Base-by-base conservation (phyloP, 1,140 invertebrate genomes). In the Aphelinus certus region DNA sequence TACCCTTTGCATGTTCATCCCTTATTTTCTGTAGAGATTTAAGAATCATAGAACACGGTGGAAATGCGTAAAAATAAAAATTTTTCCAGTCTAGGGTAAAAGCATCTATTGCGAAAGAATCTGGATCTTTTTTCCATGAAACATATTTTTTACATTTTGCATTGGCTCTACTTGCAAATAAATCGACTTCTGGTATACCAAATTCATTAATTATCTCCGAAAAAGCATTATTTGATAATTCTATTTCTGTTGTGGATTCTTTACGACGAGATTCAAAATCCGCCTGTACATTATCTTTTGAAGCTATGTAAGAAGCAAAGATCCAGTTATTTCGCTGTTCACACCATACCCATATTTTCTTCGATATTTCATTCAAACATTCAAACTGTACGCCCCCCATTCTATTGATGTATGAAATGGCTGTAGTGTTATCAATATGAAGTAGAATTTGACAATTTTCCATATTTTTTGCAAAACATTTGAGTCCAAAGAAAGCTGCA, bases 341-440 rank as follows among this genome's bases (percentile, higher is more conserved):
- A 65, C 82, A 84, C 82, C 82, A 88, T 65, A 83, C 80, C 84
- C 83, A 85, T 51, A 85, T 83, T 1, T 62, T 1, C 62, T 73
- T 75, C 42, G 81, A 26, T 9, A 86, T 10, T 3, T 74, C 5
- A 61, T 79, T 81, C 7, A 86, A 63, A 60, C 83, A 74, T 0
- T 79, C 82, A 67, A 73, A 83, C 77, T 83, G 83, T 26, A 86
- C 46, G 3, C 71, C 71, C 4, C 71, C 71, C 64, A 73, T 65
- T n/a, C 49, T 51, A n/a, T 73, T 73, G 6, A 73, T 48, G 48
- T 73, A 73, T 2, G 71, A 2, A 2, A 73, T 49, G 2, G 71
- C 56, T 2, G 71, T 66, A 56, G 71, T 73, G n/a, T 73, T 66
- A 47, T 73, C 71, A 10, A 67, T 61, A n/a, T 49, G 26, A 9